Base-by-base conservation (phyloP, 2,888 invertebrate species). In the Zelleria hepariella region DNA sequence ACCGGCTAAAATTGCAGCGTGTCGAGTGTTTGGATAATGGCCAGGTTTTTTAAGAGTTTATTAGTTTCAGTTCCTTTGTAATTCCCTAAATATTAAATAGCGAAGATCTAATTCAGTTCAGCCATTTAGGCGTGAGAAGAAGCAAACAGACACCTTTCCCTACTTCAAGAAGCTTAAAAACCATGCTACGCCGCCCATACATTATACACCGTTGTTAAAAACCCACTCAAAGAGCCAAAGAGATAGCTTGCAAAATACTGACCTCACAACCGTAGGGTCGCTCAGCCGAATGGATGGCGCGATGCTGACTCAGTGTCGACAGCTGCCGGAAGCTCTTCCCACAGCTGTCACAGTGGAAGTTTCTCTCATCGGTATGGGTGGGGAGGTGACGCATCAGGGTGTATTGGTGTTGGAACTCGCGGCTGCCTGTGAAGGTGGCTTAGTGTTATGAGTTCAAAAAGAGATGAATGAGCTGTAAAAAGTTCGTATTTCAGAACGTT, bases 381-480 rank as follows among this genome's bases (percentile, higher is more conserved):
- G 94, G 94, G 2, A 94, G 80, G 70, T 95, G 94, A 4, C 94
- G 90, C 92, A 93, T 92, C 66, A 94, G 73, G 0, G 94, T 94
- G 71, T 94, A 94, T 68, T 94, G 94, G 74, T 94, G 94, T 58
- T 93, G 91, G 75, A 94, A 94, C 70, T 94, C 93, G 59, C 94
- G 91, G 23, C 91, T 86, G 77, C 94, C 94, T 94, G 67, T 53
- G 69, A 64, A 56, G n/a, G n/a, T n/a, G n/a, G n/a, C n/a, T n/a
- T n/a, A n/a, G n/a, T n/a, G n/a, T n/a, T n/a, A n/a, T n/a, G n/a
- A n/a, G n/a, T n/a, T n/a, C n/a, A n/a, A n/a, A n/a, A n/a, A n/a
- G n/a, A n/a, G n/a, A n/a, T n/a, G n/a, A n/a, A n/a, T n/a, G n/a
- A n/a, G n/a, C n/a, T n/a, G n/a, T n/a, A n/a, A n/a, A n/a, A n/a